These are phyloP conservation scores for Colostygia pectinataria DNA, from an alignment of 2,888 invertebrate genomes.

Conservation along the genomic window DNA sequence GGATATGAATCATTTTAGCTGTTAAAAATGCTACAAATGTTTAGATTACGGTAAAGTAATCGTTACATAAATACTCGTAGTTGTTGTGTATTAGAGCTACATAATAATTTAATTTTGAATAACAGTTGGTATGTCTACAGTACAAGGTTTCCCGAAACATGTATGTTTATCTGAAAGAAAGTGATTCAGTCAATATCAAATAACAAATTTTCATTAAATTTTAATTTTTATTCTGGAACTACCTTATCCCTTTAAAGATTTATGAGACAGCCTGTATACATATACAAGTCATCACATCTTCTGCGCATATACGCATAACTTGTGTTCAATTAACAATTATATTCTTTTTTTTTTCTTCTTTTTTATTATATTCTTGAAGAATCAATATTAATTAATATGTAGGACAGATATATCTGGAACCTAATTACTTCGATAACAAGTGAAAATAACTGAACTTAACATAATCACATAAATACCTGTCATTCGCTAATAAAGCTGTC, in stretches of 20 bases:
- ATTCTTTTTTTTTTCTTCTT: too few species aligned
- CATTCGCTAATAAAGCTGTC: constrained; percentile 20
- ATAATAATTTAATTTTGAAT: constrained; percentile 49
- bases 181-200: too few species aligned
- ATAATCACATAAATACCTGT: constrained; percentile 16
- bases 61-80: constrained; percentile 53
- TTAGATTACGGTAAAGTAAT: constrained; percentile 47
- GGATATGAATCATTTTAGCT: constrained; percentile 36
- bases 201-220: too few species aligned
- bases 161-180: too few species aligned
- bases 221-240: too few species aligned
- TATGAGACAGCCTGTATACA: too few species aligned
- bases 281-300: too few species aligned
- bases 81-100: constrained; percentile 66
- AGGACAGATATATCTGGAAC: constrained; percentile 12
- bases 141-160: too few species aligned
- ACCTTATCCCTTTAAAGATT: too few species aligned
- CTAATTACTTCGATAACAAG: constrained; percentile 20
- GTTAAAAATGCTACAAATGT: constrained; percentile 51
- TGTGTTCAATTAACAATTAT: constrained; percentile 47
- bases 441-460: constrained; percentile 21
- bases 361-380: constrained; percentile 22
- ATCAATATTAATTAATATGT: constrained; percentile 10
- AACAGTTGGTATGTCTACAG: constrained; percentile 32
- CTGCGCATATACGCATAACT: constrained; percentile 37